Conservation (phyloP, 23 tunicate species). For the Botrylloides violaceus region DNA sequence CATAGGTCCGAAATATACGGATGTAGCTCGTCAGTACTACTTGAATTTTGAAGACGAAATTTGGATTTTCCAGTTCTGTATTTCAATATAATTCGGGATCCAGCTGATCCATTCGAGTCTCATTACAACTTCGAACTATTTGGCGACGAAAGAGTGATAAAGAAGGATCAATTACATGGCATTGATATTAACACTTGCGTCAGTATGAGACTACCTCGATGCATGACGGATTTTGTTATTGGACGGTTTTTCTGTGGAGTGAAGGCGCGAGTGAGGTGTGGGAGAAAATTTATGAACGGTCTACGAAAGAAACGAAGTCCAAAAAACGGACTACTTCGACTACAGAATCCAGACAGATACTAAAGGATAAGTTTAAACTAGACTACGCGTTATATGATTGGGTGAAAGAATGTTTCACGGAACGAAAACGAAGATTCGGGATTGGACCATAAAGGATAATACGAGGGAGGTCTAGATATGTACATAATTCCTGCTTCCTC, state of each 20-base stretch:
- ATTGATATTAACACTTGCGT: constrained; percentile 12
- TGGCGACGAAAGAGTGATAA: background rate
- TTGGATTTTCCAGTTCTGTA: background rate
- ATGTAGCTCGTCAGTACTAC: background rate
- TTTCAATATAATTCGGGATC: constrained; percentile 13
- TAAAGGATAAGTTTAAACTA: background rate
- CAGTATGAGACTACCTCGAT: background rate
- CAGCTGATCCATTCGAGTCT: constrained; percentile 3
- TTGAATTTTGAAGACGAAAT: constrained; percentile 4
- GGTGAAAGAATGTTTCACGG: background rate
- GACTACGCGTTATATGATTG: background rate
- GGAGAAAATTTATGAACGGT: background rate
- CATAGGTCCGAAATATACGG: no score
- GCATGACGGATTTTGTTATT: background rate
- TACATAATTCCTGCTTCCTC: no score
- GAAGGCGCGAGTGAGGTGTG: constrained; percentile 21
- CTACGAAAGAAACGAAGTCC: background rate
- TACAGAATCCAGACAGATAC: background rate
- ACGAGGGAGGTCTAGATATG: no score
- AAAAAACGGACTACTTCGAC: background rate
- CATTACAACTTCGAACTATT: constrained; percentile 6
- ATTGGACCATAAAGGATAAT: no score
- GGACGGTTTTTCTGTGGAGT: constrained; percentile 9
- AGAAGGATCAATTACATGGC: background rate
- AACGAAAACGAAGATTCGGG: background rate